A percentile compares a stretch with the other conserved stretches of the same genome.
phyloP scores from a whole-genome alignment of 2,888 invertebrate species.

The Cosmorhoe ocellata region DNA sequence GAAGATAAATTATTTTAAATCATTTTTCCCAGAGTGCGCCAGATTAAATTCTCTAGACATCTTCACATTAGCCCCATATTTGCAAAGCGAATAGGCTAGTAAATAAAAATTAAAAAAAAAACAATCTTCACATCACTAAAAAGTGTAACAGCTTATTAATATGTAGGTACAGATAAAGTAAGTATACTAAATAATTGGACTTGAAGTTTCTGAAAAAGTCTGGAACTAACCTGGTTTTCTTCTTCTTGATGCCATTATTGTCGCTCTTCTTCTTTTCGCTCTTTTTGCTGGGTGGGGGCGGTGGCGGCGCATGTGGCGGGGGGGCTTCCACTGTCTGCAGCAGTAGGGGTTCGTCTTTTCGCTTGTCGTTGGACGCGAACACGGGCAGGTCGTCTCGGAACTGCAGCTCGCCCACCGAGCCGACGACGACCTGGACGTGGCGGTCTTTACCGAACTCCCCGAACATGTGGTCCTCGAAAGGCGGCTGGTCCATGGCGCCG shows the following conservation, averaged over 20 bases:
- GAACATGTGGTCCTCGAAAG: slow-evolving; percentile 91
- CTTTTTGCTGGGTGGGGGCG: slow-evolving; percentile 82
- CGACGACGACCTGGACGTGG: slow-evolving; percentile 75
- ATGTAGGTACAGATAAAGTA: too few relatives aligned
- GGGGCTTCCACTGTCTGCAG: slow-evolving; percentile 65
- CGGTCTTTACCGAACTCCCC: slow-evolving; percentile 86
- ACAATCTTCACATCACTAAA: too few relatives aligned
- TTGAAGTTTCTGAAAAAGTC: too few relatives aligned
- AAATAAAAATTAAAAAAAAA: too few relatives aligned
- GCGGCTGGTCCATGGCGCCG: slow-evolving; percentile 85
- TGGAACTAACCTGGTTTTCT: slow-evolving; percentile 90
- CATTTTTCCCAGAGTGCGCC: too few relatives aligned
- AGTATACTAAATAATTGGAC: too few relatives aligned
- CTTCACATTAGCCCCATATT: too few relatives aligned
- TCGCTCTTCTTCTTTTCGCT: slow-evolving; percentile 92
- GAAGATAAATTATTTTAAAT: too few relatives aligned
- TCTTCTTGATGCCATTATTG: slow-evolving; percentile 94
- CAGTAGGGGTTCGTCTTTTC: slow-evolving; percentile 71
- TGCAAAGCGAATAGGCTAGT: too few relatives aligned
- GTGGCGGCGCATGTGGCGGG: slow-evolving; percentile 56
- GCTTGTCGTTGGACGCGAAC: slow-evolving; percentile 60
- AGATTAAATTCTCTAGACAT: too few relatives aligned
- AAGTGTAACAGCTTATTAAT: too few relatives aligned
- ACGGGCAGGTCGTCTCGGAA: slow-evolving; percentile 74
- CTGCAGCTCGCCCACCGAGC: slow-evolving; percentile 76